These are phyloP conservation scores for Sylvicola cinctus DNA, from an alignment of 2,888 invertebrate species.

Conservation along the genomic window DNA sequence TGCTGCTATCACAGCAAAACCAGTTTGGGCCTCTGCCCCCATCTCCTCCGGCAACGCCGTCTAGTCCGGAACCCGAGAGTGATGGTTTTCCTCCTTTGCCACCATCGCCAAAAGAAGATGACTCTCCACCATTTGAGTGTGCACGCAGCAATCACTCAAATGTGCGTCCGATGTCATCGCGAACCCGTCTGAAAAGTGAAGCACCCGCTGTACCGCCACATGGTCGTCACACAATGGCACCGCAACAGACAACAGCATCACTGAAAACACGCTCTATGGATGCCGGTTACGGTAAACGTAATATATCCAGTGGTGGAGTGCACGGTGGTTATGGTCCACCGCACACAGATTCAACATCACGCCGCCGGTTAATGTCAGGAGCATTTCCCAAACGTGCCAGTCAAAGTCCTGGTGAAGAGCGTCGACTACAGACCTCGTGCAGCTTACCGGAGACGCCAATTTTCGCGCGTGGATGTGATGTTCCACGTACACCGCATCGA, in stretches of 20 bases:
- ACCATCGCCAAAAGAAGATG: constrained; percentile 61
- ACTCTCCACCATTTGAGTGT: no score
- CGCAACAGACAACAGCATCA: constrained; percentile 41
- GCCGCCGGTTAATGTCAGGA: constrained; percentile 23
- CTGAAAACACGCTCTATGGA: constrained; percentile 75
- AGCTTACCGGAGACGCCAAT: constrained; percentile 79
- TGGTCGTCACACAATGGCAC: constrained; percentile 29
- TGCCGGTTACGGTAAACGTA: constrained; percentile 46
- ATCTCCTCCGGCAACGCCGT: constrained; percentile 17
- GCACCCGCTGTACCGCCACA: constrained; percentile 58
- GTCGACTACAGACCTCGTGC: constrained; percentile 58
- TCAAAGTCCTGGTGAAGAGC: constrained; percentile 36
- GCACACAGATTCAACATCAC: constrained; percentile 40
- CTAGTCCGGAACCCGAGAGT: constrained; percentile 8
- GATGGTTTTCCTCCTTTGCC: constrained; percentile 54
- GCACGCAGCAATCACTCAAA: no score
- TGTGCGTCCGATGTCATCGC: no score
- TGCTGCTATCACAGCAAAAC: constrained; percentile 26
- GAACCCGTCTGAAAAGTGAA: no score
- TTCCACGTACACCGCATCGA: constrained; percentile 62
- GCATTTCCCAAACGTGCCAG: constrained; percentile 27
- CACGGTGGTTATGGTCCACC: constrained; percentile 26
- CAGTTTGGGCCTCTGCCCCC: constrained; percentile 23
- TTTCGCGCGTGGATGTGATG: constrained; percentile 66
- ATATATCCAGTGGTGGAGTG: constrained; percentile 16